Evolutionary conservation across 2,888 invertebrate species (phyloP).

Genomic region (Odontocerum albicorne): DNA sequence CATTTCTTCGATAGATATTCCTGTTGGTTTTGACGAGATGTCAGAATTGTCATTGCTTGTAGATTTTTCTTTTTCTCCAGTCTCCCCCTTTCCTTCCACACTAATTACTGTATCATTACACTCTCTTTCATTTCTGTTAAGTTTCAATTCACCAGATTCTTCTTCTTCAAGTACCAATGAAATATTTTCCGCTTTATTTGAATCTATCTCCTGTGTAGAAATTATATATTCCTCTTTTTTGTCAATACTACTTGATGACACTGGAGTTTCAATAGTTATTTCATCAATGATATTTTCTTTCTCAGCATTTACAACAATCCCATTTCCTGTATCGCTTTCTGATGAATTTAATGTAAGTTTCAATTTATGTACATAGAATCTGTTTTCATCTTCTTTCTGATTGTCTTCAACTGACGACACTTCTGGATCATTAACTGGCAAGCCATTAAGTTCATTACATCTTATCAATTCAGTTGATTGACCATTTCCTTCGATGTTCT

Average conservation of each 20-base stretch:
- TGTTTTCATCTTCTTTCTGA: constrained; percentile 9
- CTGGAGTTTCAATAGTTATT: no score
- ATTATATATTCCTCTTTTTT: no score
- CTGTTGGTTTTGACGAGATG: no score
- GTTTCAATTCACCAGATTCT: background rate
- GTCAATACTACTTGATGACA: no score
- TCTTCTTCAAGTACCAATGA: background rate
- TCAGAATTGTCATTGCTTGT: background rate
- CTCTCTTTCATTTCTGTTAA: background rate
- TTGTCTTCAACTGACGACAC: constrained; percentile 2
- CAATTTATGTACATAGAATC: constrained; percentile 9
- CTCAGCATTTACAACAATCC: no score
- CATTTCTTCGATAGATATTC: constrained; percentile 28
- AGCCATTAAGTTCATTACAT: no score
- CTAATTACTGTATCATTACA: background rate
- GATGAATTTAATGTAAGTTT: no score
- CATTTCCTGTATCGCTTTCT: no score
- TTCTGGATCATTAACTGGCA: no score
- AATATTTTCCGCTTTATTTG: constrained; percentile 3
- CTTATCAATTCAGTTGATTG: no score
- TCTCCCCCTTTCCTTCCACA: constrained; percentile 5
- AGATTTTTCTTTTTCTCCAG: background rate
- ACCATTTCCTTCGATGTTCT: background rate
- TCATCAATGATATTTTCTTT: no score
- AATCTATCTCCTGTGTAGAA: no score